Conservation (phyloP, 2,113 vertebrate species). For the Panthera uncia region DNA sequence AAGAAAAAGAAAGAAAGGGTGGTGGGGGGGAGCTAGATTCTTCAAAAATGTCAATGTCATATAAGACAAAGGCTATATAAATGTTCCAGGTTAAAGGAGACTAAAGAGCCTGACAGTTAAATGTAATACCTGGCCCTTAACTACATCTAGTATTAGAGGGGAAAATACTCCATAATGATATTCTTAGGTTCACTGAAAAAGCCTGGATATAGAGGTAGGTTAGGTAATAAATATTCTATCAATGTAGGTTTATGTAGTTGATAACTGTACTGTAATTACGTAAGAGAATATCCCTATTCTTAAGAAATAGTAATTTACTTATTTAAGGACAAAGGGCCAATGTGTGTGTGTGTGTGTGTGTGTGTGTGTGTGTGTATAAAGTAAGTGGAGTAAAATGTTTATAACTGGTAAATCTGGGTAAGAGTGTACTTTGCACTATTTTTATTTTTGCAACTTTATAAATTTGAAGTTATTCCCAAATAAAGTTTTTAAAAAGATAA, state of each 20-base stretch:
- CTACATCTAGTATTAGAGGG: background rate
- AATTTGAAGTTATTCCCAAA: background rate
- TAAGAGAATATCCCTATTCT: background rate
- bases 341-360: background rate
- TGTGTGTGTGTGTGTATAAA: background rate
- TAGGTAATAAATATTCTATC: background rate
- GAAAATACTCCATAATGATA: background rate
- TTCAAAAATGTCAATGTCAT: background rate
- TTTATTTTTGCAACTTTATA: slow-evolving; percentile 21
- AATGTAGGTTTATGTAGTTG: background rate
- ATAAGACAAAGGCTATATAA: background rate
- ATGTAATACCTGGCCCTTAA: background rate
- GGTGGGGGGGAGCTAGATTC: accelerated
- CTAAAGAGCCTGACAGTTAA: background rate
- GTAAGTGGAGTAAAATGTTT: background rate
- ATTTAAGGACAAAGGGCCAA: background rate
- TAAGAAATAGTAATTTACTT: background rate
- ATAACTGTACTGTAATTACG: background rate
- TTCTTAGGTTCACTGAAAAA: background rate
- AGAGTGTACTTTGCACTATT: background rate
- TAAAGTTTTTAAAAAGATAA: background rate
- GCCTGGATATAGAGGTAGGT: background rate
- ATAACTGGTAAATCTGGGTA: background rate
- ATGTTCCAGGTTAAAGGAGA: background rate
- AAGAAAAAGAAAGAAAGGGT: background rate